A percentile compares a stretch with the other conserved stretches of the same genome.
Evolutionary conservation across 2,888 invertebrate species (phyloP).

Genomic region (Melieria omissa): DNA sequence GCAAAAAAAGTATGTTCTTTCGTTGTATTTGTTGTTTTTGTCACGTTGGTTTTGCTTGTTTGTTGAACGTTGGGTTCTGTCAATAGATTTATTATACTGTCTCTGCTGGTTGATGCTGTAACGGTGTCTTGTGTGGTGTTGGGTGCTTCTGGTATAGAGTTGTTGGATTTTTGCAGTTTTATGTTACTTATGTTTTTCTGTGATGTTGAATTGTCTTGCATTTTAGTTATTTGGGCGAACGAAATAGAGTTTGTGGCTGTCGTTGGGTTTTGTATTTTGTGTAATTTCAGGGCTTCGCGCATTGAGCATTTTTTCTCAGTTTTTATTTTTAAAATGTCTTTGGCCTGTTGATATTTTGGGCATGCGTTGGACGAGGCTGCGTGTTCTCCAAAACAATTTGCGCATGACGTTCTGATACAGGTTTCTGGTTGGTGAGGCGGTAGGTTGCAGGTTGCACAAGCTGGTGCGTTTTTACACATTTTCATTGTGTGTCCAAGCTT

Average conservation of each 20-base stretch:
- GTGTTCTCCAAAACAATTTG: constrained; percentile 27
- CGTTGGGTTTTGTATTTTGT: too few species aligned
- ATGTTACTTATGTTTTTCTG: constrained; percentile 20
- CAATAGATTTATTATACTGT: neutral
- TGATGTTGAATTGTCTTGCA: constrained; percentile 10
- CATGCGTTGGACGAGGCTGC: constrained; percentile 22
- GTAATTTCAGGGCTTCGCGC: too few species aligned
- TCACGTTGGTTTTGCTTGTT: too few species aligned
- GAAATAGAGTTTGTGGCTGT: too few species aligned
- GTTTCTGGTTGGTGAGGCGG: constrained; percentile 23
- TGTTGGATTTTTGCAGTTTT: constrained; percentile 13
- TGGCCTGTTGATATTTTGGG: constrained; percentile 7
- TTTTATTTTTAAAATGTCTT: too few species aligned
- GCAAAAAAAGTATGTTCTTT: too few species aligned
- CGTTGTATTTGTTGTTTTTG: too few species aligned
- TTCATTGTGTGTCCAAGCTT: constrained; percentile 38
- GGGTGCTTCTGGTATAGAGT: too few species aligned
- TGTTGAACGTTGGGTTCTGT: too few species aligned
- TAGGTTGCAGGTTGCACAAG: constrained; percentile 24
- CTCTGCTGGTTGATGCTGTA: constrained; percentile 10
- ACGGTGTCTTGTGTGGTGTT: neutral
- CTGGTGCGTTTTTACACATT: constrained; percentile 22
- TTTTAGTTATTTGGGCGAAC: too few species aligned
- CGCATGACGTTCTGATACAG: constrained; percentile 18
- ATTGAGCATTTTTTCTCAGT: too few species aligned